These are phyloP conservation scores for Coptodon rendalli DNA, from an alignment of 2,113 vertebrate genomes.

Conservation along the genomic window DNA sequence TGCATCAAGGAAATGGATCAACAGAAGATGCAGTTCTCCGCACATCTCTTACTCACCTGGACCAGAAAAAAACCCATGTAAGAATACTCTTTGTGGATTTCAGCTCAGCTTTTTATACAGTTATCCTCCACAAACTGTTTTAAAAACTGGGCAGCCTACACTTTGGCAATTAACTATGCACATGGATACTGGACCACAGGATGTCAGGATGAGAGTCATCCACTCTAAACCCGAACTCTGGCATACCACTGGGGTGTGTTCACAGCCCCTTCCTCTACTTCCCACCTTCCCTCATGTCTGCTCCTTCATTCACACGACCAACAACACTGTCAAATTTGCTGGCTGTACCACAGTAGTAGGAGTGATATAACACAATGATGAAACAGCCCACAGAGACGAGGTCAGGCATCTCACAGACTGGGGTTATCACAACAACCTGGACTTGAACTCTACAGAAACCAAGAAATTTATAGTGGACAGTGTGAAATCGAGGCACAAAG, in stretches of 20 bases:
- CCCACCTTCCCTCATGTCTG: not conserved
- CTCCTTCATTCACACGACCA: not conserved
- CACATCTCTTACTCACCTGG: not conserved
- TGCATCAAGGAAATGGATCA: not conserved
- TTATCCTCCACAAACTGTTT: not conserved
- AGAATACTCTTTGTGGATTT: not conserved
- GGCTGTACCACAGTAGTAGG: not conserved
- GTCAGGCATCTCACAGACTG: not conserved
- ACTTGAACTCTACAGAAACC: not conserved
- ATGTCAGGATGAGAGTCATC: not conserved
- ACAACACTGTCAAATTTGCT: not conserved
- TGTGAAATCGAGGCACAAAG: not conserved
- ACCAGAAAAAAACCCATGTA: rapidly evolving
- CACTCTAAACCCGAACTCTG: not conserved
- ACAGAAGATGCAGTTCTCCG: not conserved
- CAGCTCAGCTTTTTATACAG: not conserved
- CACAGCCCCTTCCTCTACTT: not conserved
- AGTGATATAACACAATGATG: not conserved
- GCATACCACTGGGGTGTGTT: not conserved
- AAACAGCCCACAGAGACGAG: not conserved
- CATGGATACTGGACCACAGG: not conserved
- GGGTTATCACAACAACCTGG: not conserved
- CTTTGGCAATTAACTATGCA: not conserved
- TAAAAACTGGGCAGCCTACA: not conserved
- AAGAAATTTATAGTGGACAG: not conserved